Evolutionary conservation across 2,113 vertebrate genomes (phyloP).

Genomic region (Festucalex cinctus): DNA sequence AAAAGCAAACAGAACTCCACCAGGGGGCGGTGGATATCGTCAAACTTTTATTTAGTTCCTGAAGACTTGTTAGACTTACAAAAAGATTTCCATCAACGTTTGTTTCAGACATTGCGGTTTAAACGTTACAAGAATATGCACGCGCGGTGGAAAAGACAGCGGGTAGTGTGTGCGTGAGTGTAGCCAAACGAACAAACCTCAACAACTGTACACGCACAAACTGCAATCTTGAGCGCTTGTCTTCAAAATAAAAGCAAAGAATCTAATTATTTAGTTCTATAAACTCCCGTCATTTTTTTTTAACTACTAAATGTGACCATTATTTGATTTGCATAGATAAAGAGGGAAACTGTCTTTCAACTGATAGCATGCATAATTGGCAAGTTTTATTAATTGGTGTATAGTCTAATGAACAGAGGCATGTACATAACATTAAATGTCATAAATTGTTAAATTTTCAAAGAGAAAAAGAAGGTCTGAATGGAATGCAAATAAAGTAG

Average conservation of each 20-base stretch:
- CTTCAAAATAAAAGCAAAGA: slow-evolving; percentile 47
- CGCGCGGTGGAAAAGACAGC: not conserved
- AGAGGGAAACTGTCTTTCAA: too few relatives aligned
- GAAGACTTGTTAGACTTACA: not conserved
- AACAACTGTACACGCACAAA: too few relatives aligned
- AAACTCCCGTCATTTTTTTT: not conserved
- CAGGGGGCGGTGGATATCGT: not conserved
- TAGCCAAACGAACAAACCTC: not conserved
- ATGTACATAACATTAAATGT: too few relatives aligned
- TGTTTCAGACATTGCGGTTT: slow-evolving; percentile 20
- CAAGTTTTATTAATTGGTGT: too few relatives aligned
- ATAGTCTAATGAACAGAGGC: too few relatives aligned
- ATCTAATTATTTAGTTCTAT: not conserved
- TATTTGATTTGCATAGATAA: not conserved
- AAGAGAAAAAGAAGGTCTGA: too few relatives aligned
- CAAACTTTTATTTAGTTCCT: not conserved
- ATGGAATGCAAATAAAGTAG: too few relatives aligned
- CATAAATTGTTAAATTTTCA: too few relatives aligned
- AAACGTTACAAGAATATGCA: slow-evolving; percentile 34
- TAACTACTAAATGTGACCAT: not conserved
- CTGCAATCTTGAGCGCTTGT: accelerated
- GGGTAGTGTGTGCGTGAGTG: not conserved
- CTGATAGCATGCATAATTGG: too few relatives aligned
- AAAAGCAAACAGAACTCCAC: not conserved
- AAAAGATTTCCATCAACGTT: not conserved